A percentile compares a stretch with the other conserved stretches of the same genome.
These are phyloP conservation scores for Origma solitaria DNA, from an alignment of 2,113 vertebrate genomes.

Conservation along the genomic window DNA sequence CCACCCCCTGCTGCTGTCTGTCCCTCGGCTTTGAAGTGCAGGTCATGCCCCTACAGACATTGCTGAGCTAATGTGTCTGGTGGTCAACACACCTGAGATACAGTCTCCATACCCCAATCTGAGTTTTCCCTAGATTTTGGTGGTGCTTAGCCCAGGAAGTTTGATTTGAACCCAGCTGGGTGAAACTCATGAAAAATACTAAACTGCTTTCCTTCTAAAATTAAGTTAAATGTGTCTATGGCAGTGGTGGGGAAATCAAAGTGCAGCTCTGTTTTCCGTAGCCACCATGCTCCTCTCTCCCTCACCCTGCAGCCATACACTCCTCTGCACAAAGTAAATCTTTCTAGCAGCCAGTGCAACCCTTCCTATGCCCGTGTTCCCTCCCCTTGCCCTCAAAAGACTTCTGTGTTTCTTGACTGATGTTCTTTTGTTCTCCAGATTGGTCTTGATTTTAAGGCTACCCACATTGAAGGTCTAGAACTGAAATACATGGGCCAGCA, in stretches of 20 bases:
- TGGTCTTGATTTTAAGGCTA: conserved; percentile 81
- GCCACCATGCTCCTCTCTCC: neutral
- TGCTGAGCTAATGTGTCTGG: neutral
- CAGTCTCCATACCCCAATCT: neutral
- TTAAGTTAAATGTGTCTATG: neutral
- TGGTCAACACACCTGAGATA: neutral
- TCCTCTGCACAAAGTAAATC: neutral
- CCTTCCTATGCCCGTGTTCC: neutral
- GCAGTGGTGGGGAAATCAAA: neutral
- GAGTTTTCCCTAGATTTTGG: neutral
- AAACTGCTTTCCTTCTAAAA: neutral
- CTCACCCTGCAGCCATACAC: neutral
- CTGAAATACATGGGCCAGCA: conserved; percentile 95
- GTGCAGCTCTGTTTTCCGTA: neutral
- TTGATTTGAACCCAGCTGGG: neutral
- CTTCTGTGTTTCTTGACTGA: neutral
- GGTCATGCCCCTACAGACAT: neutral
- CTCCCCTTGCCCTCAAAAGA: neutral
- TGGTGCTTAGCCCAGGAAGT: neutral
- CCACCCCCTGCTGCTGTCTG: neutral
- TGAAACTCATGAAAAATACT: neutral
- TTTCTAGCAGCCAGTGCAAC: neutral
- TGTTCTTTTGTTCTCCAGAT: conserved; percentile 72
- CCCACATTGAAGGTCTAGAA: conserved; percentile 88
- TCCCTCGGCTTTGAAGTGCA: neutral